These are phyloP conservation scores for Sceloporus tristichus DNA, from an alignment of 2,113 vertebrate species.

Conservation along the genomic window DNA sequence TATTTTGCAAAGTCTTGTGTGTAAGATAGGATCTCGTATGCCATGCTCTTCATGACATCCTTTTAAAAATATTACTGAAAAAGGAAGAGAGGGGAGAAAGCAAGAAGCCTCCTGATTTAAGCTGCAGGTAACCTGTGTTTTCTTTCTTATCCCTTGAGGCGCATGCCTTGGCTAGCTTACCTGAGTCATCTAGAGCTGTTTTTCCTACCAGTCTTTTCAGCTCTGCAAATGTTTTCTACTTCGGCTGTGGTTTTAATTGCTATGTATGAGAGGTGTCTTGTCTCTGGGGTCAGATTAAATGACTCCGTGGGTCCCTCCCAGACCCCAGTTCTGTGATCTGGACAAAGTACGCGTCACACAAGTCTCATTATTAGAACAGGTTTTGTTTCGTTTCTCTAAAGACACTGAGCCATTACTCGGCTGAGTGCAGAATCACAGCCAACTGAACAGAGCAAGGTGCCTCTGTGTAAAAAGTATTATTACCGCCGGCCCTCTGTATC, in stretches of 20 bases:
- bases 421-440: too few relatives aligned
- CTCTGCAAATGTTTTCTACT: background rate
- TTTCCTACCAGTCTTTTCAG: background rate
- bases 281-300: background rate
- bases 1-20: fast-evolving
- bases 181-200: background rate
- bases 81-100: background rate
- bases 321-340: background rate
- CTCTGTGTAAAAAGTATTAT: too few relatives aligned
- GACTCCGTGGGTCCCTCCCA: background rate
- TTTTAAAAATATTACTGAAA: background rate
- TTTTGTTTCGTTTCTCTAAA: background rate
- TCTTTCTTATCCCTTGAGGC: background rate
- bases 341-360: background rate
- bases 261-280: background rate
- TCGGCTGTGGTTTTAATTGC: background rate
- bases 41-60: background rate
- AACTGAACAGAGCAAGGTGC: too few relatives aligned
- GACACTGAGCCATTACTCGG: background rate
- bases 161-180: background rate
- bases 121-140: background rate
- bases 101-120: background rate
- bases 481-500: too few relatives aligned
- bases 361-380: background rate
- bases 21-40: fast-evolving